Conservation (phyloP, 2,797 vertebrate genomes). For the Eutrigla gurnardus region DNA sequence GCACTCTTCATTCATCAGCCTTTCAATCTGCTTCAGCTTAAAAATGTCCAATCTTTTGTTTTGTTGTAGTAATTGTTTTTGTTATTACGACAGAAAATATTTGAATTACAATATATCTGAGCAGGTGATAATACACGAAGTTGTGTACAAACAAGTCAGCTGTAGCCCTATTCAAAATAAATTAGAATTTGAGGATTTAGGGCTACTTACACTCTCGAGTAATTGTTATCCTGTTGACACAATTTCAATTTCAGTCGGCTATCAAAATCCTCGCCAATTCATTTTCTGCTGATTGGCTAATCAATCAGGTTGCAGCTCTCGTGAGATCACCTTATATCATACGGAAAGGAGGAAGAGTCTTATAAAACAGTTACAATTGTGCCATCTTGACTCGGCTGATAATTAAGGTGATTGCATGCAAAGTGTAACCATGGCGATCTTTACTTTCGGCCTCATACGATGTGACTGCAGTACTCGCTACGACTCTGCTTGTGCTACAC, state of each 20-base stretch:
- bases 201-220: background rate
- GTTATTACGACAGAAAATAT: no score
- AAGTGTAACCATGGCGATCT: background rate
- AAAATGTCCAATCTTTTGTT: no score
- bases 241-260: background rate
- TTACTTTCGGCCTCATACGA: constrained; percentile 5
- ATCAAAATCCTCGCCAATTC: background rate
- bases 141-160: no score
- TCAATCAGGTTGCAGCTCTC: background rate
- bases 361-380: background rate
- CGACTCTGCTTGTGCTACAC: background rate
- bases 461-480: background rate
- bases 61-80: no score
- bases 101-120: background rate
- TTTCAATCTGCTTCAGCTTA: background rate
- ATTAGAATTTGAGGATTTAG: background rate
- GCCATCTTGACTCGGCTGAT: background rate
- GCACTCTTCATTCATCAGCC: background rate
- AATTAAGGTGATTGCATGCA: background rate
- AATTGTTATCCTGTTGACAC: background rate
- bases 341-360: background rate
- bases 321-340: background rate
- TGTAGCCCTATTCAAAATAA: no score
- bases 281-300: background rate
- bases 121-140: no score